These are phyloP conservation scores for Sibirionetta formosa DNA, from an alignment of 2,797 vertebrate genomes.

Conservation along the genomic window DNA sequence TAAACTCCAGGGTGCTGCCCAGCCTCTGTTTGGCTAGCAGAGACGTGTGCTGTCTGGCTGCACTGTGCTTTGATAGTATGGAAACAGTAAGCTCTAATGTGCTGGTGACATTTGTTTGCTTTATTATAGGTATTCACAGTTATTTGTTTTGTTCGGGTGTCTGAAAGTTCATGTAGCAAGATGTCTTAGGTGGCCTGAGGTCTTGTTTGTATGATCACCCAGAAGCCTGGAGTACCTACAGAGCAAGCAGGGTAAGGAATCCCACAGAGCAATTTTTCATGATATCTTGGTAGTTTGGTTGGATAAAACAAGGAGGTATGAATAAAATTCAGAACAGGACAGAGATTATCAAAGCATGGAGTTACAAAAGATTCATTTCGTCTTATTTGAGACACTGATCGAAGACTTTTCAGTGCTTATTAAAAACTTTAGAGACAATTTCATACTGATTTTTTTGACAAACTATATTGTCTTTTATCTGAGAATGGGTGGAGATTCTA, in stretches of 20 bases:
- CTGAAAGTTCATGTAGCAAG: not conserved
- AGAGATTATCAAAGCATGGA: not conserved
- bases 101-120: not conserved
- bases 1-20: not conserved
- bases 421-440: not conserved
- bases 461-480: not conserved
- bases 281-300: not conserved
- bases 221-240: not conserved
- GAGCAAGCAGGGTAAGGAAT: not conserved
- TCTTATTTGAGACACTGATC: not conserved
- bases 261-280: not conserved
- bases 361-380: not conserved
- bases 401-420: not conserved
- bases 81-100: not conserved
- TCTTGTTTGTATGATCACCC: not conserved
- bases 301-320: not conserved
- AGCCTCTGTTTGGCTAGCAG: not conserved
- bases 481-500: not conserved
- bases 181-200: not conserved
- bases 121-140: not conserved
- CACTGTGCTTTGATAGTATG: not conserved
- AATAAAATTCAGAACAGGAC: not conserved
- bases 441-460: rapidly evolving
- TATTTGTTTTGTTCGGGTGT: not conserved
- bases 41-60: not conserved